Base-by-base conservation (phyloP, 2,888 invertebrate species). In the Ferdinandea cuprea region DNA sequence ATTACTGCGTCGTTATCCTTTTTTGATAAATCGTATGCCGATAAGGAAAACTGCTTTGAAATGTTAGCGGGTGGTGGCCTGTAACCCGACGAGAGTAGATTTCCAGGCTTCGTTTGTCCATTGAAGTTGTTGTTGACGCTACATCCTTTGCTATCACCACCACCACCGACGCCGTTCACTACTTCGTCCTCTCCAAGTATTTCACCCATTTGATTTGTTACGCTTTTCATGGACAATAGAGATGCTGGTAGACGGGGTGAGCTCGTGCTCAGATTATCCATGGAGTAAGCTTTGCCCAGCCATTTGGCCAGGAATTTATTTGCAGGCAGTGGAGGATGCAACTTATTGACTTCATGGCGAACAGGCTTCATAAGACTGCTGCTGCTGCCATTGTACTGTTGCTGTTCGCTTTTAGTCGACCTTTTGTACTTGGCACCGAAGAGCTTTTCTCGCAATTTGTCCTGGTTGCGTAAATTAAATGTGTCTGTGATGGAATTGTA, bases 261-360 rank as follows among this genome's bases (percentile, higher is more conserved):
- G 85, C 74, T 68, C 85, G 87, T 85, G 85, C 85, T 69, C 40
- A 92, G 89, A 88, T 92, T 92, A 83, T 92, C 92, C 84, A 91
- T 91, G 4, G 92, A 92, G 32, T 90, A 90, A n/a, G 92, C 89
- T 87, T 92, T 92, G 15, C 91, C 91, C 66, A 92, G 89, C 56
- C 92, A 88, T 87, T 91, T 91, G 63, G 91, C 90, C 35, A 93
- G 87, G 86, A 92, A 91, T 88, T 92, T 92, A 86, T 92, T 91
- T 58, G 91, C 90, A 61, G 91, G 91, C 50, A 85, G 17, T 30
- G 69, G 48, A 9, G 46, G 63, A 44, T n/a, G 65, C 76, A 17
- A 73, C 76, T 86, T 86, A 77, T 81, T 83, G 46, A 85, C 76
- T 80, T 86, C 85, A 37, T 37, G 74, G 44, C 44, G 44, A 40